Evolutionary conservation across 92 coral and sea anemone species (phyloP).

Genomic region (Siderastrea siderea): DNA sequence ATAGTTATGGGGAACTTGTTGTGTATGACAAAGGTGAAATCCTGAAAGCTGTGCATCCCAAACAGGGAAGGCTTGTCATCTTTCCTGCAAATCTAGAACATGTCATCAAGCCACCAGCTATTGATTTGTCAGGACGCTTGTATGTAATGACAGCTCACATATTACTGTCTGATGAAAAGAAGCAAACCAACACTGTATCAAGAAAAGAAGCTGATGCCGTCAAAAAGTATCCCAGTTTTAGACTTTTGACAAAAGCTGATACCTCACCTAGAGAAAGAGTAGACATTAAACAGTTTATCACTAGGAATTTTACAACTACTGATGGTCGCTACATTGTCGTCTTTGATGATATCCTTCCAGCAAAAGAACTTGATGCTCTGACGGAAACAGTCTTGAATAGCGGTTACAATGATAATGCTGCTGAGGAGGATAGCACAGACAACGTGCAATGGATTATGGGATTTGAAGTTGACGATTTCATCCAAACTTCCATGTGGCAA

Average conservation of each 20-base stretch:
- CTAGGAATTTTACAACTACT: conserved; percentile 65
- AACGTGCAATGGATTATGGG: conserved; percentile 88
- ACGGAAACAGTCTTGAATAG: conserved; percentile 54
- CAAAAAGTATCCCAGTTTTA: conserved; percentile 1
- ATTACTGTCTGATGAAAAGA: conserved; percentile 11
- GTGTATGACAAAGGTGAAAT: conserved; percentile 80
- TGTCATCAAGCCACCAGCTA: conserved; percentile 79
- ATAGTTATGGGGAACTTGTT: conserved; percentile 80
- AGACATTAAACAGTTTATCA: conserved; percentile 54
- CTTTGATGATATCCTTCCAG: conserved; percentile 71
- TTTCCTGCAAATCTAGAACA: conserved; percentile 63
- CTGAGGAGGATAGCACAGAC: conserved; percentile 72
- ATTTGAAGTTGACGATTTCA: conserved; percentile 74
- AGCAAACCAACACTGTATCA: neutral
- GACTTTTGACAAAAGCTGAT: conserved; percentile 15
- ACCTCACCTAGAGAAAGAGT: neutral
- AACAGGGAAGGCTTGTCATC: conserved; percentile 72
- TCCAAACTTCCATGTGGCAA: conserved; percentile 74
- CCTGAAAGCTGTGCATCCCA: conserved; percentile 73
- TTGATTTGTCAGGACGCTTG: conserved; percentile 55
- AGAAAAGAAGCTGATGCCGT: neutral
- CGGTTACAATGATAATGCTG: conserved; percentile 72
- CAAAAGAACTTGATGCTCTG: conserved; percentile 57
- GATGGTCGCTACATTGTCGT: conserved; percentile 74
- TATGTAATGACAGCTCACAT: conserved; percentile 61